Base-by-base conservation (phyloP, 2,797 vertebrate genomes). In the Molossus alvarezi region DNA sequence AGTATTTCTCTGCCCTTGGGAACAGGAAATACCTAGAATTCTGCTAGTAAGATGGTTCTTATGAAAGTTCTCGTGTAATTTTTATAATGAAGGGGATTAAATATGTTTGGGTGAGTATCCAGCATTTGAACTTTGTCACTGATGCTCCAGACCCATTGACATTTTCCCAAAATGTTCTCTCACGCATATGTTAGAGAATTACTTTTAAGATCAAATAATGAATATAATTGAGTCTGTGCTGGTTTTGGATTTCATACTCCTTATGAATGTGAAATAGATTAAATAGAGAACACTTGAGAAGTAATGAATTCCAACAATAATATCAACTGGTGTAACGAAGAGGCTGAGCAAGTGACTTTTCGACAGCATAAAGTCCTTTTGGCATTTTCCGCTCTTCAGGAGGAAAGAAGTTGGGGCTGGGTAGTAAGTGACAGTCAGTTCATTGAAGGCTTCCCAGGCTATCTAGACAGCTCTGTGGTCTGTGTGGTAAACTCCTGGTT, bases 11-110 rank as follows among this genome's bases (percentile, higher is more conserved):
- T 97, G 97, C 97, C 91, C 93, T 95, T 97, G 96, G 96, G 97
- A 97, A 97, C 96, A 97, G 97, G 97, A 98, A 98, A 98, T 98
- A 97, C 97, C 97, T 97, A 97, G 82, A 96, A 98, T 98, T 97
- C 96, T 98, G 84, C 79, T 94, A 95, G 97, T 96, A 95, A 95
- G 97, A 97, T 96, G 93, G 91, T 95, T 96, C 96, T 96, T 96
- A 88, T 85, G 94, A 97, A 96, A 96, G 96, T 97, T 96, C 80
- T 97, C 27, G 14, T 96, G 89, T 97, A 97, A 97, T 97, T 98
- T 97, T 95, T 97, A 85, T 97, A 98, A 97, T 95, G 92, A 97
- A 95, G 77, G 48, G 55, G 57, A 95, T 97, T 97, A 96, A 88
- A 82, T 90, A 96, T 64, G 76, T 97, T 96, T 89, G 57, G 65